These are phyloP conservation scores for Pagrus major DNA, from an alignment of 2,113 vertebrate genomes.

Conservation along the genomic window DNA sequence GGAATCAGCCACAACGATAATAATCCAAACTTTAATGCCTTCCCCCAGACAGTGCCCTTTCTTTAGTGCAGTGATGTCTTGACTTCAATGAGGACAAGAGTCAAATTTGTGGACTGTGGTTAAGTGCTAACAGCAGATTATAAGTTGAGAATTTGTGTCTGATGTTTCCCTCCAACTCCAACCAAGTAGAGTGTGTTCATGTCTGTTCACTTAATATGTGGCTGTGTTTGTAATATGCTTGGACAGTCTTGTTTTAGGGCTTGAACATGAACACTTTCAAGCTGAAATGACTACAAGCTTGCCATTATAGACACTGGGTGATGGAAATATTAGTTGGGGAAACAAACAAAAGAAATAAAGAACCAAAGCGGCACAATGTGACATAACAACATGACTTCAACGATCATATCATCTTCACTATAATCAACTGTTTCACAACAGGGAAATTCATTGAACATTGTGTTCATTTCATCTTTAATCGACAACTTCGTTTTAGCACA, in stretches of 20 bases:
- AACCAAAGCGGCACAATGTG: conserved; percentile 13
- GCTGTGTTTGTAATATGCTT: neutral
- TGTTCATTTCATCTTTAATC: conserved; percentile 19
- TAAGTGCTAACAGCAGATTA: neutral
- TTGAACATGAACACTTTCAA: conserved; percentile 6
- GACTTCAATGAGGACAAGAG: neutral
- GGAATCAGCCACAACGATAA: neutral
- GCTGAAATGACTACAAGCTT: neutral
- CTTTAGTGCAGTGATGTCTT: conserved; percentile 34
- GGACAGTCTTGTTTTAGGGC: conserved; percentile 16
- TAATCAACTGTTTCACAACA: conserved; percentile 41
- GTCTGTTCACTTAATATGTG: neutral
- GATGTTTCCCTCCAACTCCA: neutral
- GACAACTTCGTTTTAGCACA: conserved; percentile 47
- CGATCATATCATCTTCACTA: conserved; percentile 13
- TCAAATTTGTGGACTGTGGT: neutral
- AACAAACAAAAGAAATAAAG: neutral
- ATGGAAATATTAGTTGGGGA: neutral
- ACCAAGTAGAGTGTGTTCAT: neutral
- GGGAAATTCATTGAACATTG: neutral
- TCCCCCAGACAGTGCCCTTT: conserved; percentile 6
- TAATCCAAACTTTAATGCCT: neutral
- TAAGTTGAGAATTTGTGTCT: neutral
- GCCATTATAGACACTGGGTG: neutral
- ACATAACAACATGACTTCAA: conserved; percentile 16